phyloP scores from a whole-genome alignment of 2,888 invertebrate genomes.

The Marasmarcha lunaedactyla region DNA sequence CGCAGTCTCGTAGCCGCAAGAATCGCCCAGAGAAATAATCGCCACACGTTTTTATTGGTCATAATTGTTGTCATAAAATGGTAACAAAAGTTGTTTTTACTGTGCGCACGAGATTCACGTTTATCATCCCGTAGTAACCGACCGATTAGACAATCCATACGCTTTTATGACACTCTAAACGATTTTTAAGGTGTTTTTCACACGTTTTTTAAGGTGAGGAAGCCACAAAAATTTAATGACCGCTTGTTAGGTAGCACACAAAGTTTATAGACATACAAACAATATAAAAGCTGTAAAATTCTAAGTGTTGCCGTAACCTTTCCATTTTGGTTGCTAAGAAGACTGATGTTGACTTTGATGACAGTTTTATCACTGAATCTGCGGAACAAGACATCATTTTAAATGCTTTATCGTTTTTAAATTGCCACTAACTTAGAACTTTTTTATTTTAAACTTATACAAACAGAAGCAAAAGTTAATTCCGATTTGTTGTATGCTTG shows the following conservation, averaged over 20 bases:
- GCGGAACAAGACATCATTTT: no score
- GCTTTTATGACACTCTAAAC: conserved; percentile 56
- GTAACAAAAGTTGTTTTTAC: conserved; percentile 68
- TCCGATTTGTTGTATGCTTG: no score
- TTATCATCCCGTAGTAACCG: conserved; percentile 45
- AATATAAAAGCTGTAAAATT: no score
- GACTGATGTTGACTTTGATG: no score
- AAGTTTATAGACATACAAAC: not conserved
- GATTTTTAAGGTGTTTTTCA: conserved; percentile 34
- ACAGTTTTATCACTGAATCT: no score
- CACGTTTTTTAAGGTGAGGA: conserved; percentile 20
- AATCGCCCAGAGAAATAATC: conserved; percentile 61
- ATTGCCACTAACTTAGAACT: no score
- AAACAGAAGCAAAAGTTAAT: no score
- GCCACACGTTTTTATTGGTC: conserved; percentile 65
- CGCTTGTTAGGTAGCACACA: not conserved
- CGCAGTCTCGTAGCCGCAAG: conserved; percentile 40
- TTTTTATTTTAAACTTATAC: no score
- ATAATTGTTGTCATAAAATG: conserved; percentile 69
- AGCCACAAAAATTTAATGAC: conserved; percentile 1
- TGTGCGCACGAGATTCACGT: conserved; percentile 60
- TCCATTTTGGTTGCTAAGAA: no score
- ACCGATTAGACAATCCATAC: conserved; percentile 44
- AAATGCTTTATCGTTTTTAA: no score
- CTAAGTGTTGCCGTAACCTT: no score